Evolutionary conservation across 2,888 invertebrate species (phyloP).

Genomic region (Pachycephus smyrnensis): DNA sequence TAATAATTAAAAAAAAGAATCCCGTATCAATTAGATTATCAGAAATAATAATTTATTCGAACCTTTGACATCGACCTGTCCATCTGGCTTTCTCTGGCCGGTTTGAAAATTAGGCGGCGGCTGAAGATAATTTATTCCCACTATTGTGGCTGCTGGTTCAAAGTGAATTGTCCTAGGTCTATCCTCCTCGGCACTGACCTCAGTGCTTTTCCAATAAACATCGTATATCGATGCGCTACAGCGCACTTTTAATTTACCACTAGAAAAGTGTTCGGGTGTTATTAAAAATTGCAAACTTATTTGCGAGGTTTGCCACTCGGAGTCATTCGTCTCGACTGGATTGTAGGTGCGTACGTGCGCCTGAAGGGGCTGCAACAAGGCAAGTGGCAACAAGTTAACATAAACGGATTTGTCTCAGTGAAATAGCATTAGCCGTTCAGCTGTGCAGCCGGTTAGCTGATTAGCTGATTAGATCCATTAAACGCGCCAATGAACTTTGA

Average conservation of each 20-base stretch:
- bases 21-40: background rate
- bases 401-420: background rate
- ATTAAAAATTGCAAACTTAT: conserved; percentile 70
- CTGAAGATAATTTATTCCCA: conserved; percentile 62
- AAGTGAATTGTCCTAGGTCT: conserved; percentile 55
- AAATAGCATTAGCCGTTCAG: background rate
- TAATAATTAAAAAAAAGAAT: background rate
- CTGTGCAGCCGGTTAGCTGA: too few species aligned
- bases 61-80: conserved; percentile 64
- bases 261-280: conserved; percentile 68
- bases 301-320: conserved; percentile 68
- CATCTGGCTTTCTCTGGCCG: conserved; percentile 62
- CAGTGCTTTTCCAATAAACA: conserved; percentile 77
- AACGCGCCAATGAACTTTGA: background rate
- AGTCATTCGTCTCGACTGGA: conserved; percentile 55
- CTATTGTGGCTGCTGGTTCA: conserved; percentile 57
- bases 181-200: conserved; percentile 75
- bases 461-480: background rate
- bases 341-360: conserved; percentile 53
- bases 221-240: conserved; percentile 77
- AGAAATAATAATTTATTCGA: conserved; percentile 10
- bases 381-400: background rate
- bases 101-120: conserved; percentile 64
- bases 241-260: conserved; percentile 72
- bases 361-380: conserved; percentile 43